A percentile compares a stretch with the other conserved stretches of the same genome.
These are phyloP conservation scores for Novumbra hubbsi DNA, from an alignment of 2,797 vertebrate species.

Conservation along the genomic window DNA sequence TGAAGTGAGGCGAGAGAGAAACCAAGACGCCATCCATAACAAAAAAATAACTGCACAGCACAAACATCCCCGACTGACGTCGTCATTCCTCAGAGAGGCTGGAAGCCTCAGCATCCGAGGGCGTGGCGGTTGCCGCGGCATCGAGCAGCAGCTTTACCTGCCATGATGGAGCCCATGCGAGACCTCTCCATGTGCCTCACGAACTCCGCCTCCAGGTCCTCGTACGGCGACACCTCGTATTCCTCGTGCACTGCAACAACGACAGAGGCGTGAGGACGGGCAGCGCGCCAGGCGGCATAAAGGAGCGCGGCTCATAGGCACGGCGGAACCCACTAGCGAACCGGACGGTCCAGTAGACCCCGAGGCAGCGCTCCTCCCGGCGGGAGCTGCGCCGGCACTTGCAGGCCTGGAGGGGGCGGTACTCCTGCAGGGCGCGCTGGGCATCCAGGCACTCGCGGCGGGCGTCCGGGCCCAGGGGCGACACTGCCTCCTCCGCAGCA, in stretches of 20 bases:
- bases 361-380: slow-evolving; percentile 83
- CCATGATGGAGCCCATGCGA: slow-evolving; percentile 79
- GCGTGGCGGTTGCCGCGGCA: not conserved
- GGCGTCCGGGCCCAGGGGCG: slow-evolving; percentile 60
- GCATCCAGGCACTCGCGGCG: slow-evolving; percentile 79
- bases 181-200: slow-evolving; percentile 81
- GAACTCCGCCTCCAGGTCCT: slow-evolving; percentile 78
- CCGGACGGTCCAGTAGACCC: slow-evolving; percentile 85
- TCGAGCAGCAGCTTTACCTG: slow-evolving; percentile 67
- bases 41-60: not conserved
- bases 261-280: not conserved
- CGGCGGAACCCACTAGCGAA: slow-evolving; percentile 62
- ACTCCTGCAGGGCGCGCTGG: slow-evolving; percentile 73
- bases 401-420: slow-evolving; percentile 82
- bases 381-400: slow-evolving; percentile 85
- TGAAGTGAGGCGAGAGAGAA: not conserved
- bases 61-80: not conserved
- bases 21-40: not conserved
- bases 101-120: no score
- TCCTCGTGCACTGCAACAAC: slow-evolving; percentile 77
- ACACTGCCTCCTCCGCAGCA: slow-evolving; percentile 65
- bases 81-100: not conserved
- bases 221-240: slow-evolving; percentile 85
- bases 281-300: not conserved
- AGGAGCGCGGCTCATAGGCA: slow-evolving; percentile 30